Percentiles rank a stretch among this genome's conserved stretches.
phyloP scores from a whole-genome alignment of 2,113 vertebrate species.

The Megaceryle maxima region DNA sequence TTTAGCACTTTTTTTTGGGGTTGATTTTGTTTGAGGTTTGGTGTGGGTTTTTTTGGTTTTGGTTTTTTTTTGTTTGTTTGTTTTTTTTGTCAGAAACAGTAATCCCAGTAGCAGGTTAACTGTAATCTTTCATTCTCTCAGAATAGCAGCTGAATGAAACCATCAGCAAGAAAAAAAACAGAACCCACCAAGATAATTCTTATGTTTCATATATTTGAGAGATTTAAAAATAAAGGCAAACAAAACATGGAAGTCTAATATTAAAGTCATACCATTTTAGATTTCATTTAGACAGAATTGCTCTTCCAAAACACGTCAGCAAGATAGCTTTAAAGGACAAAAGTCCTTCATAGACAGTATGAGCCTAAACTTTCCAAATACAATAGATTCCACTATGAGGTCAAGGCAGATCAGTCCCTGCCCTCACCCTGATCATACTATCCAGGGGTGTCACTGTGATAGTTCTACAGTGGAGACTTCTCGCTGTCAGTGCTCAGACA shows the following conservation, averaged over 20 bases:
- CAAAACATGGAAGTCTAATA: not conserved
- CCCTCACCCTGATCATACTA: not conserved
- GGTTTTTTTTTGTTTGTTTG: too few species aligned
- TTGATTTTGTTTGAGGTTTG: too few species aligned
- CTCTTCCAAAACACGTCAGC: not conserved
- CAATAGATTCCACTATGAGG: accelerated
- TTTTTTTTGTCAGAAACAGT: not conserved
- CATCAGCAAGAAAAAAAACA: not conserved
- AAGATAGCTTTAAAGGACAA: not conserved
- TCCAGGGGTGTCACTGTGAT: not conserved
- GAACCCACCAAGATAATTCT: not conserved
- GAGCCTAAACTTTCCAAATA: not conserved
- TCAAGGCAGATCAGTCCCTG: not conserved
- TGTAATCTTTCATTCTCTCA: not conserved
- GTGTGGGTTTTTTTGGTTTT: too few species aligned
- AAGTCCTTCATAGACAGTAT: accelerated
- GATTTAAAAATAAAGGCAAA: not conserved
- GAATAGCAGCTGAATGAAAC: not conserved
- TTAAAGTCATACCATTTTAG: not conserved
- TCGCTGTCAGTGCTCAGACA: not conserved
- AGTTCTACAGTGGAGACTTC: not conserved
- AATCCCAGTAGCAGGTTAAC: not conserved
- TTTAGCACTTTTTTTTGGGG: not conserved
- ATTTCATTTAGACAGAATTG: not conserved
- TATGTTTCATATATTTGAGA: not conserved